These are phyloP conservation scores for Tenualosa thibaudeaui DNA, from an alignment of 2,797 vertebrate species.

Conservation along the genomic window DNA sequence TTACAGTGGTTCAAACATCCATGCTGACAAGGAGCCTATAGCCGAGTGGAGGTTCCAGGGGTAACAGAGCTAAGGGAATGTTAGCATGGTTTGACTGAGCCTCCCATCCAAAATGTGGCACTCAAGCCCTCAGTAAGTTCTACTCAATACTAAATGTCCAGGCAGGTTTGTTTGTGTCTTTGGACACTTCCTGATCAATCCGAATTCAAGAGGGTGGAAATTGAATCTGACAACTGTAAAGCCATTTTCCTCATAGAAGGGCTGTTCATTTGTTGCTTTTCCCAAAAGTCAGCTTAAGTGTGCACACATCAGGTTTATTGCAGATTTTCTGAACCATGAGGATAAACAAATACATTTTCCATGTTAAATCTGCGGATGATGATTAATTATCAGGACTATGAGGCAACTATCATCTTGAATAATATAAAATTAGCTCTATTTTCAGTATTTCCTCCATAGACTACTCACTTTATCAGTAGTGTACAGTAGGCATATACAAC, in stretches of 20 bases:
- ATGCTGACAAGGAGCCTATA: neutral
- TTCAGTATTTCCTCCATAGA: neutral
- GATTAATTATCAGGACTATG: neutral
- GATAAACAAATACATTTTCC: neutral
- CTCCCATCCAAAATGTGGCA: neutral
- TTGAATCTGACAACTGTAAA: neutral
- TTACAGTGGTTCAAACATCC: neutral
- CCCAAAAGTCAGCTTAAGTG: neutral
- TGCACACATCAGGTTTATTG: too few species aligned
- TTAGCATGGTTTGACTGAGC: neutral
- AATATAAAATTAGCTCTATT: neutral
- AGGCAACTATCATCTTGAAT: neutral
- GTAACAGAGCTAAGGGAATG: neutral
- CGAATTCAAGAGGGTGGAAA: neutral
- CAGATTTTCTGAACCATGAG: too few species aligned
- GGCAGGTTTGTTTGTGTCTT: neutral
- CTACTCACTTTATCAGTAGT: neutral
- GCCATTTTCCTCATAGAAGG: neutral
- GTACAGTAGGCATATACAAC: too few species aligned
- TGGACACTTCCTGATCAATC: neutral
- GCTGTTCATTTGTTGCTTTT: neutral
- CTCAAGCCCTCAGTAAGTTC: too few species aligned
- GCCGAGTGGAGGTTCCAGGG: neutral
- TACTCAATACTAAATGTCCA: too few species aligned
- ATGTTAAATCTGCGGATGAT: neutral